phyloP scores from a whole-genome alignment of 2,888 invertebrate species.

The Lucinisca nassula region DNA sequence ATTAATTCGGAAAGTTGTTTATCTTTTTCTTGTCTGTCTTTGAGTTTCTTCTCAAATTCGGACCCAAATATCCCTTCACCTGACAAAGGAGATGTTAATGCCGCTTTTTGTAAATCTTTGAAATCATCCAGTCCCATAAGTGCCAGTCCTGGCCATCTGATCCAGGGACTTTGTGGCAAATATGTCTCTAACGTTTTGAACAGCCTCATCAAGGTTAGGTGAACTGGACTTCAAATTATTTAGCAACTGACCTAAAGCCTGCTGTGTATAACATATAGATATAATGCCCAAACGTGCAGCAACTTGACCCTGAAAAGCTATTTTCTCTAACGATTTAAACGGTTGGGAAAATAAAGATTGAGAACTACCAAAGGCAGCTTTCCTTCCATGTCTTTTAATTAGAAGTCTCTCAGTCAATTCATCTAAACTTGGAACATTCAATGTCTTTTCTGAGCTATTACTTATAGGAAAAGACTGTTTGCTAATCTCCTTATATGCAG shows the following conservation, averaged over 20 bases:
- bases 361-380: not conserved
- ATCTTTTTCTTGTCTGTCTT: too few relatives aligned
- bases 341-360: not conserved
- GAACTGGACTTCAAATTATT: constrained; percentile 17
- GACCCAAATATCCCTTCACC: too few relatives aligned
- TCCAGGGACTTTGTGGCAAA: constrained; percentile 52
- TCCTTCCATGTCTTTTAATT: not conserved
- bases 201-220: constrained; percentile 13
- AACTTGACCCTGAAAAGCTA: constrained; percentile 30
- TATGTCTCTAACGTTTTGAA: constrained; percentile 45
- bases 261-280: not conserved
- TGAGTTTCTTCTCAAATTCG: too few relatives aligned
- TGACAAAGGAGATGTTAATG: not conserved
- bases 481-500: constrained; percentile 37
- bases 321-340: too few relatives aligned
- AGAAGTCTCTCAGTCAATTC: not conserved
- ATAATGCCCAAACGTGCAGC: not conserved
- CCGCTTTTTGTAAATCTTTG: not conserved
- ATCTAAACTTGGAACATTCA: not conserved
- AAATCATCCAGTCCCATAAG: constrained; percentile 30
- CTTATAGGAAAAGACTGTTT: constrained; percentile 6
- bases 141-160: constrained; percentile 51
- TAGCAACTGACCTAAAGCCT: not conserved
- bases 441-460: not conserved
- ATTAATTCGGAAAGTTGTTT: too few relatives aligned